phyloP scores from a whole-genome alignment of 2,113 vertebrate genomes.

The Amazona vittata region DNA sequence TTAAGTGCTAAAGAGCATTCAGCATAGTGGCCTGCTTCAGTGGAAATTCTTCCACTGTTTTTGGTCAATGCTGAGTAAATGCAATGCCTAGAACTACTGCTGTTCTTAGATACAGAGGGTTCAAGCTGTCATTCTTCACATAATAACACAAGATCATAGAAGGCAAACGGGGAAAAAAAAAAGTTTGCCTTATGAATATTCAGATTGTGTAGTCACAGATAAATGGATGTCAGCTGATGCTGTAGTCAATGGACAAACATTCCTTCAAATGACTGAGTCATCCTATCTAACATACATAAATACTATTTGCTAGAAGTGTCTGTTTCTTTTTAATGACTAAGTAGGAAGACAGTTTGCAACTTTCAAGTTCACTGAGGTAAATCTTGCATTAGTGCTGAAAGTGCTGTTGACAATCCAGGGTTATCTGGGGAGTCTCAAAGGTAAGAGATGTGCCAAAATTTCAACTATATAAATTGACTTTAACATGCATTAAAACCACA shows the following conservation, averaged over 20 bases:
- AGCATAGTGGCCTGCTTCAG: not conserved
- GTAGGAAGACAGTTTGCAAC: not conserved
- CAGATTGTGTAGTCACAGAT: not conserved
- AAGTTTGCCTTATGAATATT: not conserved
- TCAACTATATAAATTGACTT: not conserved
- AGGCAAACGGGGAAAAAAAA: not conserved
- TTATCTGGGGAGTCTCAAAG: not conserved
- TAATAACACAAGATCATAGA: not conserved
- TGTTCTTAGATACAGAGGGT: not conserved
- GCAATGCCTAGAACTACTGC: not conserved
- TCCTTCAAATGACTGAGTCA: not conserved
- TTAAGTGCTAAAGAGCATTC: not conserved
- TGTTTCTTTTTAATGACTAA: not conserved
- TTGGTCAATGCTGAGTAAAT: not conserved
- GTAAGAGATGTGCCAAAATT: not conserved
- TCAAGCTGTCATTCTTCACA: not conserved
- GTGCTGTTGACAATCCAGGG: not conserved
- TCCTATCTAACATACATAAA: not conserved
- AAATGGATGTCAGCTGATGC: not conserved
- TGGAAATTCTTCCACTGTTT: not conserved
- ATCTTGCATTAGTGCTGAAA: not conserved
- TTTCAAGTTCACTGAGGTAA: not conserved
- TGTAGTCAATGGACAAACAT: not conserved
- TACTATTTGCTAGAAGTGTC: not conserved
- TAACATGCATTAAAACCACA: not conserved